These are phyloP conservation scores for Dicranocentrus wangi DNA, from an alignment of 2,888 invertebrate species.

Conservation along the genomic window DNA sequence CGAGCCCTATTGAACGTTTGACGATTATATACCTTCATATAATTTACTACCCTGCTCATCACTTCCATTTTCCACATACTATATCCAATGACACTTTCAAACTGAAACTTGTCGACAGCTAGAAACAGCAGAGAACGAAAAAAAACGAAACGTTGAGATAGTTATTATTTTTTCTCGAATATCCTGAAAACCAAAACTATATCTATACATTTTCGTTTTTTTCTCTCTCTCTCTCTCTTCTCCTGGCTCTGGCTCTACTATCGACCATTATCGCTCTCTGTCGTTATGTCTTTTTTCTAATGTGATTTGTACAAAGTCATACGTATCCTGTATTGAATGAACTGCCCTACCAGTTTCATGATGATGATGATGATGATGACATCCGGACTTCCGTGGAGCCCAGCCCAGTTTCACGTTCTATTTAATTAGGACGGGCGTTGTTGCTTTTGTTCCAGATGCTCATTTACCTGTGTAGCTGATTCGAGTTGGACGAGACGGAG, in stretches of 20 bases:
- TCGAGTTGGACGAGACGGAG: constrained; percentile 3
- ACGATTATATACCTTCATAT: not conserved
- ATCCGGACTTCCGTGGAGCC: constrained; percentile 69
- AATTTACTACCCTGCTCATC: no score
- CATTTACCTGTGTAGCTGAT: constrained; percentile 55
- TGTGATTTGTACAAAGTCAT: constrained; percentile 15
- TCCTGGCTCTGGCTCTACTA: not conserved
- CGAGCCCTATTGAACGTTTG: not conserved
- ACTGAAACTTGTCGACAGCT: not conserved
- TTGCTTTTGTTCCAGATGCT: constrained; percentile 59
- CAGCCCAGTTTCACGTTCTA: constrained; percentile 65
- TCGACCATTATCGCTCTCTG: not conserved
- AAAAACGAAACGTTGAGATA: no score
- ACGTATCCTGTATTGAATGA: no score
- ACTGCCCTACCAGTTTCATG: no score
- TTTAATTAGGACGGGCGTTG: constrained; percentile 70
- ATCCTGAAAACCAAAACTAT: no score
- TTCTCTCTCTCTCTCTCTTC: not conserved
- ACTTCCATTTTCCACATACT: not conserved
- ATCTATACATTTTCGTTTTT: not conserved
- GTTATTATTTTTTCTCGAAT: no score
- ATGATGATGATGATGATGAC: constrained; percentile 63
- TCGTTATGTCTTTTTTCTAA: constrained; percentile 3
- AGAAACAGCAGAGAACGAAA: not conserved
- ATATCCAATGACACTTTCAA: no score